Percentiles rank a stretch among this genome's conserved stretches.
These are phyloP conservation scores for Athalia circularis DNA, from an alignment of 2,888 invertebrate species.

Conservation along the genomic window DNA sequence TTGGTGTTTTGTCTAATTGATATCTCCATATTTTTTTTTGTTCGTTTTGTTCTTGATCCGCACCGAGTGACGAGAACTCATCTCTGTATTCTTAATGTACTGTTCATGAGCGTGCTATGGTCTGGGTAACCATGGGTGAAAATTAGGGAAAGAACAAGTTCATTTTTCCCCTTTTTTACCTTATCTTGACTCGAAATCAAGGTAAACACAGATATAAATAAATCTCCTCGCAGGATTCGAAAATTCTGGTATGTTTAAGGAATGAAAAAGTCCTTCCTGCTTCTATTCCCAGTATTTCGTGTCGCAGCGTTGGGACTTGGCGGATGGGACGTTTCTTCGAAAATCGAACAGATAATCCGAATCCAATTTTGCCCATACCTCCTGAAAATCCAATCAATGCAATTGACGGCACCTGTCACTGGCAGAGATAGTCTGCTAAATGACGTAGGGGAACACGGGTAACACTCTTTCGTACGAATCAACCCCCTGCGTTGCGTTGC, in stretches of 20 bases:
- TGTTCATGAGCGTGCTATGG: not conserved
- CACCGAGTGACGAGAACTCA: too few species aligned
- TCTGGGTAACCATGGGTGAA: not conserved
- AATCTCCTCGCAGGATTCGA: not conserved
- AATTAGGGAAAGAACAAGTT: conserved; percentile 18
- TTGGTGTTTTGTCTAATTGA: not conserved
- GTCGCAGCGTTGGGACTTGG: not conserved
- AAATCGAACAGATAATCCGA: conserved; percentile 50
- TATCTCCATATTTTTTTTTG: not conserved
- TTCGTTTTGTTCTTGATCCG: not conserved
- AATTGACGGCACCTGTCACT: conserved; percentile 62
- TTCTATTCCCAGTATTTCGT: not conserved
- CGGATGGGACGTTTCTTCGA: conserved; percentile 16
- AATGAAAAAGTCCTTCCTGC: not conserved
- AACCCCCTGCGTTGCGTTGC: conserved; percentile 20
- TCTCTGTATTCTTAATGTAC: too few species aligned
- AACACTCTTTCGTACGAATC: conserved; percentile 8
- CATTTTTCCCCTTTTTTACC: not conserved
- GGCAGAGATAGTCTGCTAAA: conserved; percentile 63
- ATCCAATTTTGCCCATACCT: conserved; percentile 61
- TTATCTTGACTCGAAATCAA: not conserved
- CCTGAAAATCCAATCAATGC: conserved; percentile 63
- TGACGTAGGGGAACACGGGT: conserved; percentile 47
- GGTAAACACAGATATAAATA: too few species aligned
- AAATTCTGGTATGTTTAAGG: not conserved